Conservation (phyloP, 2,113 vertebrate species). For the Puffinus mauretanicus region DNA sequence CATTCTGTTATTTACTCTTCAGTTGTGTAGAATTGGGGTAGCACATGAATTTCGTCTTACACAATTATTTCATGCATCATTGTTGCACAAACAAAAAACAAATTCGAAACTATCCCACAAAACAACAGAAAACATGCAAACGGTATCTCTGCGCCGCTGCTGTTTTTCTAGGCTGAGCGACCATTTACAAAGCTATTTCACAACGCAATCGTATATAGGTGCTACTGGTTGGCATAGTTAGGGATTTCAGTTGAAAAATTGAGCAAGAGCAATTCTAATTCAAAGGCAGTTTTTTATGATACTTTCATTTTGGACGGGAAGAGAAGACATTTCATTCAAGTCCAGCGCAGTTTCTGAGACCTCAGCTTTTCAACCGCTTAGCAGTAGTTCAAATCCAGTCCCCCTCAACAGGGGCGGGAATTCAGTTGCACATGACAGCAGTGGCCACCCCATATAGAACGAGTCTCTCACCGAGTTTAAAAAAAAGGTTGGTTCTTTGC, state of each 20-base stretch:
- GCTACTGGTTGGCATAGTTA: not conserved
- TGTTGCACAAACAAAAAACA: not conserved
- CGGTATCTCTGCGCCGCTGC: not conserved
- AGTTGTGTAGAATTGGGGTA: accelerated
- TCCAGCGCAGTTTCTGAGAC: not conserved
- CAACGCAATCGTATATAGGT: not conserved
- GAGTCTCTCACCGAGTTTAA: accelerated
- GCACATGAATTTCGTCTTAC: accelerated
- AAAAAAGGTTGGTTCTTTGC: not conserved
- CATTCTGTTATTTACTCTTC: not conserved
- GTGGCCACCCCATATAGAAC: accelerated
- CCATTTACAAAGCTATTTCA: not conserved
- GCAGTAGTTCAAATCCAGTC: not conserved
- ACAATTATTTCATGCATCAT: not conserved
- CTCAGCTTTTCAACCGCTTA: not conserved
- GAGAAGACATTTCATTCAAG: not conserved
- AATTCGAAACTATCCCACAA: not conserved
- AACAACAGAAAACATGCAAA: not conserved
- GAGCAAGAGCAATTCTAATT: not conserved
- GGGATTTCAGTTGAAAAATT: not conserved
- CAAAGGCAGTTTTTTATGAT: not conserved
- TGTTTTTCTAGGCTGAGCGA: not conserved
- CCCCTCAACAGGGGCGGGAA: not conserved
- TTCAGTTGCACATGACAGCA: not conserved
- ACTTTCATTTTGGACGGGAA: not conserved